These are phyloP conservation scores for Drosophila vallismaia DNA, from an alignment of 2,888 invertebrate species.

Conservation along the genomic window DNA sequence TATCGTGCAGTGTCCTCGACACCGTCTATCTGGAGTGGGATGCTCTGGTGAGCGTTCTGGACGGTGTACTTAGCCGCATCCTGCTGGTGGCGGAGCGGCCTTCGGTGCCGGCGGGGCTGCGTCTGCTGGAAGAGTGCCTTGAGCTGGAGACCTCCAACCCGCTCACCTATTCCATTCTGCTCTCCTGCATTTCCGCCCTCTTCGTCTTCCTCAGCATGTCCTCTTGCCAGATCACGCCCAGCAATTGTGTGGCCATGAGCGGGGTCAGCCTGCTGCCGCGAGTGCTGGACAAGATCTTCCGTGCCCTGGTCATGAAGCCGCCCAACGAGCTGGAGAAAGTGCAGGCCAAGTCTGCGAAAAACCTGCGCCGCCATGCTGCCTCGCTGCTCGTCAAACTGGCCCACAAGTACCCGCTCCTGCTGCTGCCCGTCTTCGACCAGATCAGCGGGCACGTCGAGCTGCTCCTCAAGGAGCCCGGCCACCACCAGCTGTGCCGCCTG, in stretches of 20 bases:
- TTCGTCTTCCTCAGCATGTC: constrained; percentile 96
- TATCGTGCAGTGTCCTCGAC: constrained; percentile 85
- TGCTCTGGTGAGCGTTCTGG: constrained; percentile 89
- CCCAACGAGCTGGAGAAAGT: constrained; percentile 86
- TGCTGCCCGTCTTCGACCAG: constrained; percentile 94
- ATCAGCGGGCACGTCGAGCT: constrained; percentile 91
- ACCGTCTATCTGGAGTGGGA: constrained; percentile 93
- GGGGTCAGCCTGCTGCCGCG: constrained; percentile 89
- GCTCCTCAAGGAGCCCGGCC: constrained; percentile 87
- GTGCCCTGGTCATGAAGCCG: constrained; percentile 90
- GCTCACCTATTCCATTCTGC: constrained; percentile 90
- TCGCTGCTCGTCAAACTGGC: constrained; percentile 95
- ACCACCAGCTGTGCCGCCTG: constrained; percentile 82
- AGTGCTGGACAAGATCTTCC: constrained; percentile 95
- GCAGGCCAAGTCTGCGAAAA: constrained; percentile 89
- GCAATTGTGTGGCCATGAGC: constrained; percentile 87
- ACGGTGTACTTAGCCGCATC: constrained; percentile 92
- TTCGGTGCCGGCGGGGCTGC: constrained; percentile 89
- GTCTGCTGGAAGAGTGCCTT: constrained; percentile 91
- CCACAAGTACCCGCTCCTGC: constrained; percentile 92
- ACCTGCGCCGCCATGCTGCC: constrained; percentile 94
- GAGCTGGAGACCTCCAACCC: constrained; percentile 91
- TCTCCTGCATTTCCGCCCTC: constrained; percentile 96
- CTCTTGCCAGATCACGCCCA: constrained; percentile 89
- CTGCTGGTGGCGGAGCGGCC: constrained; percentile 90